A percentile compares a stretch with the other conserved stretches of the same genome.
phyloP scores from a whole-genome alignment of 2,113 vertebrate species.

The Nematolebias whitei region DNA sequence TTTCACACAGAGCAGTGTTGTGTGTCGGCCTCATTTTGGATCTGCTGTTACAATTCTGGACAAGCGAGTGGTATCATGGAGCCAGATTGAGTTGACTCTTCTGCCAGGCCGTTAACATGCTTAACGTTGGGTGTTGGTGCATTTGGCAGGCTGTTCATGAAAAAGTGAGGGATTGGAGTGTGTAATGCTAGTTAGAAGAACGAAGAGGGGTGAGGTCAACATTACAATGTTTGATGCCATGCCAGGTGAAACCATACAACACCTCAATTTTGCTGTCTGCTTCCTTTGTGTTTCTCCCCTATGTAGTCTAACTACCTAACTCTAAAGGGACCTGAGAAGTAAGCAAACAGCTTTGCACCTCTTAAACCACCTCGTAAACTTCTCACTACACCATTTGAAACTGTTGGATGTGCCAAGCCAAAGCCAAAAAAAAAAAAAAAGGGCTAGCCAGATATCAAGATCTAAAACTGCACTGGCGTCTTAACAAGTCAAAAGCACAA shows the following conservation, averaged over 20 bases:
- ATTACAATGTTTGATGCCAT: constrained; percentile 46
- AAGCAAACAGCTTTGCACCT: constrained; percentile 66
- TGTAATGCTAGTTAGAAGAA: constrained; percentile 36
- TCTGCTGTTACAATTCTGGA: constrained; percentile 70
- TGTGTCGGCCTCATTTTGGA: constrained; percentile 72
- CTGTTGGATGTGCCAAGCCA: constrained; percentile 36
- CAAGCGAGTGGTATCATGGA: constrained; percentile 58
- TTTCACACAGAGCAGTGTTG: constrained; percentile 56
- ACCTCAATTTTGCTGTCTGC: constrained; percentile 52
- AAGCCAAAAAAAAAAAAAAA: constrained; percentile 34
- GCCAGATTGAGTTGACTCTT: constrained; percentile 45
- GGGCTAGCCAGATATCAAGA: constrained; percentile 29
- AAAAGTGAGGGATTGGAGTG: constrained; percentile 25
- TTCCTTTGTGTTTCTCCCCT: constrained; percentile 21
- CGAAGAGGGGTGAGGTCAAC: constrained; percentile 13
- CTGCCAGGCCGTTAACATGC: constrained; percentile 37
- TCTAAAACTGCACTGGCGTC: constrained; percentile 9
- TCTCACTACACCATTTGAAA: constrained; percentile 56
- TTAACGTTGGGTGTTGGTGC: constrained; percentile 33
- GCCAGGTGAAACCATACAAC: constrained; percentile 71
- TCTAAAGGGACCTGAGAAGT: constrained; percentile 80
- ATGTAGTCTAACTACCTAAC: constrained; percentile 52
- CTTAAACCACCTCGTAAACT: constrained; percentile 64
- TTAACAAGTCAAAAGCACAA: constrained; percentile 17
- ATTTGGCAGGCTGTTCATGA: constrained; percentile 33